Percentiles rank a stretch among this genome's conserved stretches.
These are phyloP conservation scores for Adoxophyes honmai DNA, from an alignment of 1,140 invertebrate genomes.

Conservation along the genomic window DNA sequence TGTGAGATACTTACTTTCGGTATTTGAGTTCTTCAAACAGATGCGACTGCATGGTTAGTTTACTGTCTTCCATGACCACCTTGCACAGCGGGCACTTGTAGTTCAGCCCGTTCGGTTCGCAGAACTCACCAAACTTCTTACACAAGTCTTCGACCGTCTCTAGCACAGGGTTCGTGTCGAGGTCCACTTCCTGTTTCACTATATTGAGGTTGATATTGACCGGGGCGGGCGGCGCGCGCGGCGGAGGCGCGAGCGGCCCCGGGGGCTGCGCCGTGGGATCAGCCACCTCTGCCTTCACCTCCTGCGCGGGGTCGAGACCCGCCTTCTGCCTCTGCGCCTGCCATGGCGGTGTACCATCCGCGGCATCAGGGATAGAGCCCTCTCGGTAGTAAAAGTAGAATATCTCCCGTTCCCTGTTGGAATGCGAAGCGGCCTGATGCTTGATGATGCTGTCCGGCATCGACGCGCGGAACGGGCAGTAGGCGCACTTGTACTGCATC, in stretches of 20 bases:
- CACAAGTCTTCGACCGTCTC: conserved; percentile 35
- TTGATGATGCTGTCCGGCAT: conserved; percentile 77
- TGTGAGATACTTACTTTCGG: conserved; percentile 51
- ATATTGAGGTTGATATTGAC: conserved; percentile 38
- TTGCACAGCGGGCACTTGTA: conserved; percentile 59
- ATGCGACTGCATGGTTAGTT: conserved; percentile 58
- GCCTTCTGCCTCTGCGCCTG: conserved; percentile 42
- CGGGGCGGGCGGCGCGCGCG: not conserved
- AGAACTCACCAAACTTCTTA: conserved; percentile 45
- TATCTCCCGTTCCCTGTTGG: conserved; percentile 39
- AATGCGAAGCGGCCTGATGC: conserved; percentile 70
- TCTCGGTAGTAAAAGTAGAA: conserved; percentile 64
- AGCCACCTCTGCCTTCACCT: conserved; percentile 41
- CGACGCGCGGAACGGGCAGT: conserved; percentile 79
- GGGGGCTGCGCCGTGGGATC: not conserved
- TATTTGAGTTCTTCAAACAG: conserved; percentile 65
- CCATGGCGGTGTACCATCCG: conserved; percentile 50
- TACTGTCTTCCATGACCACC: conserved; percentile 41
- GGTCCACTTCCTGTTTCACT: conserved; percentile 47
- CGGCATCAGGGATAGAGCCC: conserved; percentile 43
- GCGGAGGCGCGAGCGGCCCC: not conserved
- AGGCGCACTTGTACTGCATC: conserved; percentile 82
- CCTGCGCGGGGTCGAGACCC: conserved; percentile 15
- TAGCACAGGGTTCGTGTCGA: conserved; percentile 9
- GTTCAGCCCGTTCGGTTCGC: conserved; percentile 56